Evolutionary conservation across 2,888 invertebrate genomes (phyloP), one percentile per base, ranked within the genome.

Genomic region (Drosophila eohydei): DNA sequence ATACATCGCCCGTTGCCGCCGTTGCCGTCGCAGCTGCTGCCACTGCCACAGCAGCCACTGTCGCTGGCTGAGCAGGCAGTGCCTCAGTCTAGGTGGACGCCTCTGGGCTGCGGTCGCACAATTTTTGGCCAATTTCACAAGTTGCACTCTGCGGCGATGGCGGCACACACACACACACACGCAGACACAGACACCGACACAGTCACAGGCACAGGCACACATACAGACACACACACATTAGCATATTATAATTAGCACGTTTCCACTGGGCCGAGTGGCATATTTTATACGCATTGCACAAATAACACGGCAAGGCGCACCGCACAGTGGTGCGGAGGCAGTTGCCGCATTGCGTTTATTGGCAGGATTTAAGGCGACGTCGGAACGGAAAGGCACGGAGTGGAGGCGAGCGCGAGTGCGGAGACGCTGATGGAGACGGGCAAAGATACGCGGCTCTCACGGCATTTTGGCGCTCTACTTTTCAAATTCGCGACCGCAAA

Each of bases 231-330:
- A 40, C 52, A 74, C 51, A 71, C 66, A 81, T 83, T 83, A 79
- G 81, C 81, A 81, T 81, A 83, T 81, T 83, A 74, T 79, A 83
- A 83, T 83, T 83, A 83, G 83, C 83, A 77, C 79, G 66, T 79
- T 74, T 74, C 71, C 83, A 73, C 71, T 80, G 80, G 48, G 74
- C 62, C 55, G 76, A 51, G 34, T 44, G 50, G 62, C 56, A 71
- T 66, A 80, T 77, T 79, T 79, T 81, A 81, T 81, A 81, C 76
- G 79, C 80, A 82, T 67, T 78, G 73, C 80, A 80, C 80, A 71
- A 74, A 74, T 66, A 65, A 73, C 59, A 62, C 64, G 41, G 69
- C 58, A 14, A 21, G 34, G 46, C 44, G 36, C 50, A 32, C 34
- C 36, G 36, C 30, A 50, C 26, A 26, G 54, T 12, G 30, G 54